Evolutionary conservation across 2,797 vertebrate genomes (phyloP), one percentile per base, ranked within the genome.

Genomic region (Halcyon smyrnensis): DNA sequence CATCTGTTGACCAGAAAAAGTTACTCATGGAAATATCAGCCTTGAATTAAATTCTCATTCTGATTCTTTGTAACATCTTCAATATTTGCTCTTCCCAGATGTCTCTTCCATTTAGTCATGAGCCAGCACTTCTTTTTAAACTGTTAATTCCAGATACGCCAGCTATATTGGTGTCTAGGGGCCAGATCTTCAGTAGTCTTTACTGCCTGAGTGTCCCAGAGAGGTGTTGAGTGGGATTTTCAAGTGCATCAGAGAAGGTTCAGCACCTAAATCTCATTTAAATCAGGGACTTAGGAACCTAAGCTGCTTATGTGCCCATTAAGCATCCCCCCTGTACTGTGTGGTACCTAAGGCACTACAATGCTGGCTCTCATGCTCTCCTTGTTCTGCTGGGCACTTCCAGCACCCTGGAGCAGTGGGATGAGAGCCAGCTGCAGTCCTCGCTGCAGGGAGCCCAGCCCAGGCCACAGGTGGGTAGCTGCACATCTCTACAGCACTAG

Each of bases 61-160:
- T 78, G 60, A 75, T 92, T 79, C 81, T 83, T 89, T 0, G 0
- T 57, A 79, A 60, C 2, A 5, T 77, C 34, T 91, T 93, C 54
- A 87, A 75, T 75, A 95, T 92, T 93, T 95, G 71, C 62, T 92
- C 69, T 92, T 90, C 81, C 54, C 89, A 93, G 87, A 81, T 83
- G 68, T 78, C 81, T 92, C 53, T 80, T 80, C 60, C 68, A 89
- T 65, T 90, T 93, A 84, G 71, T 82, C 64, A 95, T 65, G 64
- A 93, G 64, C 50, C 84, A 93, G 77, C 64, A 75, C 45, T 94
- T 92, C 51, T 81, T 79, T 93, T 74, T 62, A 87, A 94, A 65
- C 71, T 76, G 57, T 57, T 95, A 62, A 89, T 82, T 95, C 84
- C 73, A 90, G 81, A 84, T 69, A 81, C 18, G 46, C 46, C 89